phyloP scores from a whole-genome alignment of 2,797 vertebrate genomes.

The Choloepus didactylus region DNA sequence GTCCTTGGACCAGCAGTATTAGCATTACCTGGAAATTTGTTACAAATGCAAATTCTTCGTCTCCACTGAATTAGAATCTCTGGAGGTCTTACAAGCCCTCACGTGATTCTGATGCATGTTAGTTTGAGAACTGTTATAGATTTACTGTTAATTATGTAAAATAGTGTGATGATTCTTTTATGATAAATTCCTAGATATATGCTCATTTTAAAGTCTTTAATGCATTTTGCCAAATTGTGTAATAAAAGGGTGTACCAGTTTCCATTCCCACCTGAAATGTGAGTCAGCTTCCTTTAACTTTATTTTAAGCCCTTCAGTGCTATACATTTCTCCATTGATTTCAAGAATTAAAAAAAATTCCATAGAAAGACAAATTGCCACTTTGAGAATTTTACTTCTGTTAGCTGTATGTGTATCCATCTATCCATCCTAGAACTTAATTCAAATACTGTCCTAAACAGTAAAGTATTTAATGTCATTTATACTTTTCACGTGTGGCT shows the following conservation, averaged over 20 bases:
- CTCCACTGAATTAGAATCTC: background rate
- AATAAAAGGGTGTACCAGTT: constrained; percentile 19
- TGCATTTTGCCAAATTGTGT: background rate
- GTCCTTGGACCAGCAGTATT: background rate
- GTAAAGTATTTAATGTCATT: background rate
- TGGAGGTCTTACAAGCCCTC: background rate
- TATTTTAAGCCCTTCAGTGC: background rate
- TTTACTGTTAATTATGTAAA: constrained; percentile 11
- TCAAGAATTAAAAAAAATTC: background rate
- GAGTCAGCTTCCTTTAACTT: background rate
- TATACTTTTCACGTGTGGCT: constrained; percentile 15
- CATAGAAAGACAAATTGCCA: background rate
- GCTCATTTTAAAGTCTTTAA: constrained; percentile 35
- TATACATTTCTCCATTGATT: background rate
- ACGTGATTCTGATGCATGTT: background rate
- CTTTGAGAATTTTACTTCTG: constrained; percentile 21
- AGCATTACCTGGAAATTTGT: constrained; percentile 1
- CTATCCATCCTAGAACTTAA: background rate
- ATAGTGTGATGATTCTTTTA: constrained; percentile 23
- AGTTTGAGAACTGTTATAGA: constrained; percentile 26
- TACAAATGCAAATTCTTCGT: background rate
- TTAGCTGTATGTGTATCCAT: background rate
- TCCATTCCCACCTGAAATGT: background rate
- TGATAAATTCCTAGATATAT: constrained; percentile 23
- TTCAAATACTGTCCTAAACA: background rate